Evolutionary conservation across 2,113 vertebrate genomes (phyloP).

Genomic region (Tyto alba): DNA sequence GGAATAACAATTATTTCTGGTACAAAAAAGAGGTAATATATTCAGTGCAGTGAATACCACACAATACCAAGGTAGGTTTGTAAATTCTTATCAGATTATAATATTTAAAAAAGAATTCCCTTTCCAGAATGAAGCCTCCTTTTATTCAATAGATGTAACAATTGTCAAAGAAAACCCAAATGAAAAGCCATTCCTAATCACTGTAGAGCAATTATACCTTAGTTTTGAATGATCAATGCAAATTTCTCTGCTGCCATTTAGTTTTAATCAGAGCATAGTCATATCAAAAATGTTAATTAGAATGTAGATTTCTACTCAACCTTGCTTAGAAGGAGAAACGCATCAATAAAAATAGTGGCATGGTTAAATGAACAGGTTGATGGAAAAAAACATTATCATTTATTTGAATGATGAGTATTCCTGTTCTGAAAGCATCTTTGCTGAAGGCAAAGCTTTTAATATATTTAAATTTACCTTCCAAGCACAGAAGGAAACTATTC

Average conservation of each 20-base stretch:
- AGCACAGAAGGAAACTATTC: not conserved
- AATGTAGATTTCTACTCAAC: slow-evolving; percentile 19
- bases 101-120: not conserved
- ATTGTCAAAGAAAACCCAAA: not conserved
- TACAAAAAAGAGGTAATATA: not conserved
- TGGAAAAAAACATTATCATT: not conserved
- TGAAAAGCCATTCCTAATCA: not conserved
- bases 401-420: slow-evolving; percentile 41
- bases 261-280: slow-evolving; percentile 26
- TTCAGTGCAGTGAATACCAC: not conserved
- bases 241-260: slow-evolving; percentile 33
- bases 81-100: not conserved
- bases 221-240: slow-evolving; percentile 21
- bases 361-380: slow-evolving; percentile 37
- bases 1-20: not conserved
- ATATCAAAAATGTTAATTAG: slow-evolving; percentile 27
- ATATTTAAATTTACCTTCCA: slow-evolving; percentile 23
- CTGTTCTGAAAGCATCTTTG: slow-evolving; percentile 16
- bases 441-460: slow-evolving; percentile 35
- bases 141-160: not conserved
- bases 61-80: not conserved
- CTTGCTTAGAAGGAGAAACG: slow-evolving; percentile 25
- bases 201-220: not conserved
- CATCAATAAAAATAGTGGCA: slow-evolving; percentile 28
- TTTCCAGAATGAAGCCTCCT: not conserved